Evolutionary conservation across 2,888 invertebrate species (phyloP), one percentile per base, ranked within the genome.

Genomic region (Hybos culiciformis): DNA sequence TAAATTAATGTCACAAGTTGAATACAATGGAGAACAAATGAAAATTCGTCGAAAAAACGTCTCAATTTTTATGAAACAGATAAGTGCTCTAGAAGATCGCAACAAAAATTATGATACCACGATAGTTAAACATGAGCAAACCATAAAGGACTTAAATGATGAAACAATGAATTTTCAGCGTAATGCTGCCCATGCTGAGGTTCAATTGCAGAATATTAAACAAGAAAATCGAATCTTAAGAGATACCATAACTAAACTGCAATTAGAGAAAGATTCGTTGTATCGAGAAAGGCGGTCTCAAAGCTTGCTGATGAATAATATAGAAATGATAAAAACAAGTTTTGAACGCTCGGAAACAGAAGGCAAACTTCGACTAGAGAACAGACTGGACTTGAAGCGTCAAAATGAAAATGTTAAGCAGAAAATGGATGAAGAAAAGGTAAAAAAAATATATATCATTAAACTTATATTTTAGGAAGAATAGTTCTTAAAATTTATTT

Each of bases 281-380:
- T 76, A 80, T 53, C 74, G 83, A 32, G 87, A 92, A 57, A 74
- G 83, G 23, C 80, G 82, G 53, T 81, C 83, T 9, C 84, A 91
- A 57, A 76, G 80, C 12, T 61, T 87, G 48, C 66, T 94, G 11
- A 71, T 86, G 42, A 79, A 84, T 43, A 93, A 91, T 62, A 73
- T 96, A 41, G 90, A 94, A 66, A 71, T 87, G 44, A 90, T 96
- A 42, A 86, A 91, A 69, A 81, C 82, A 21, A 87, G 85, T 55
- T 68, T 93, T 50, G 90, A 93, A 58, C 74, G 88, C 24, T 79
- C 80, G 9, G 88, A 91, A 61, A 78, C 78, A 21, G 91, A 91
- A 62, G 78, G 80, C 48, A 78, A 79, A 45, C 69, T 80, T 17
- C 75, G 82, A 48, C 62, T 87, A 42, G 85, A 87, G 57, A 74